phyloP scores from a whole-genome alignment of 2,888 invertebrate species.

The Amiota communis region DNA sequence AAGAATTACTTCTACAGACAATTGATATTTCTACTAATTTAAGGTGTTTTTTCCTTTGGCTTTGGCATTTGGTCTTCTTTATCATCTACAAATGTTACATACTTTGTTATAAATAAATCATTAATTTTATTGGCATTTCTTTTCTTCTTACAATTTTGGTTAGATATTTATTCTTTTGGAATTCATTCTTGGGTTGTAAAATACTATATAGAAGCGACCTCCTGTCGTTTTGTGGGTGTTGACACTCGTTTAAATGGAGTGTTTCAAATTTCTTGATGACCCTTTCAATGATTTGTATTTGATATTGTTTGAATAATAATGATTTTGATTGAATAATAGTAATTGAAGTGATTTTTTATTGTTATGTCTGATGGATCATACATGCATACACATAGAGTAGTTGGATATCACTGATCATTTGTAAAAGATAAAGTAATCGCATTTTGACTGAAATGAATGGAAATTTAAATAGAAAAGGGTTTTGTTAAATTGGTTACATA shows the following conservation, averaged over 20 bases:
- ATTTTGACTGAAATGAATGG: constrained; percentile 55
- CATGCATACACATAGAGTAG: too few species aligned
- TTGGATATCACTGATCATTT: not conserved
- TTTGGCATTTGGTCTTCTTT: not conserved
- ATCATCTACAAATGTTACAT: too few species aligned
- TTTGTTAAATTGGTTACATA: too few species aligned
- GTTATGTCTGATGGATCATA: too few species aligned
- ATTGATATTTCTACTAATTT: constrained; percentile 54
- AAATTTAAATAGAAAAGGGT: too few species aligned
- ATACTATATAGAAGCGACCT: constrained; percentile 6
- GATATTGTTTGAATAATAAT: constrained; percentile 38
- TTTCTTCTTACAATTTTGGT: constrained; percentile 26
- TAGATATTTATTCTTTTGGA: constrained; percentile 39
- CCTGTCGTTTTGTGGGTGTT: constrained; percentile 68
- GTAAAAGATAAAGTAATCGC: constrained; percentile 37
- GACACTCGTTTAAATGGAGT: constrained; percentile 55
- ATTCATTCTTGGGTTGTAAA: constrained; percentile 33
- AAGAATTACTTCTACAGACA: constrained; percentile 46
- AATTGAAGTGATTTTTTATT: not conserved
- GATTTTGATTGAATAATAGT: constrained; percentile 38
- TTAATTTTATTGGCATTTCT: constrained; percentile 45
- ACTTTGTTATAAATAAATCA: constrained; percentile 57
- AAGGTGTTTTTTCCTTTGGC: constrained; percentile 59
- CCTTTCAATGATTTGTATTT: not conserved
- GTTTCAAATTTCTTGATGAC: constrained; percentile 15